These are phyloP conservation scores for Hydroisotoma schaefferi DNA, from an alignment of 2,888 invertebrate genomes.

Conservation along the genomic window DNA sequence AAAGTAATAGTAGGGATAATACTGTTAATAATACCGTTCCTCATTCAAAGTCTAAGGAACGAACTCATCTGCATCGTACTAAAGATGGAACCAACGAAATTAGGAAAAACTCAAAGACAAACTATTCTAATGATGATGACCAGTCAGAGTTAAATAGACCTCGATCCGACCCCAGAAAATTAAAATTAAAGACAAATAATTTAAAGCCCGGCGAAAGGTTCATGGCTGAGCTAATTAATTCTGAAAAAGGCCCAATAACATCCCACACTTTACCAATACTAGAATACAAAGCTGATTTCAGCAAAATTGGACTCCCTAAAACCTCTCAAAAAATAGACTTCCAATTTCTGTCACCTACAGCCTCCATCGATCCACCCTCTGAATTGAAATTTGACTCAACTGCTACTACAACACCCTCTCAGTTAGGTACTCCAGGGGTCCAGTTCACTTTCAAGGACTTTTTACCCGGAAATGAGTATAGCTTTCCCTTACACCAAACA, in stretches of 20 bases:
- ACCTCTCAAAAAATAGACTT: neutral
- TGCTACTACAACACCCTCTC: constrained; percentile 8
- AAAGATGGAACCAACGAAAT: too few species aligned
- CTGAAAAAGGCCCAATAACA: neutral
- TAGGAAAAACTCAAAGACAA: neutral
- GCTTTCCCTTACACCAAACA: neutral
- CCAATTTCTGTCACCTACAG: neutral
- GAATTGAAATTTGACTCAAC: constrained; percentile 20
- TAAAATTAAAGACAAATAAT: neutral
- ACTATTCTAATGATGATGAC: constrained; percentile 3
- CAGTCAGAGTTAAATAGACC: neutral
- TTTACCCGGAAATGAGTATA: neutral
- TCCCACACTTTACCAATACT: constrained; percentile 1
- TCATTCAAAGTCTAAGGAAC: neutral
- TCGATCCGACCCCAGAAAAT: neutral
- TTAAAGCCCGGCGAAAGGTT: neutral
- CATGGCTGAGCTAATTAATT: neutral
- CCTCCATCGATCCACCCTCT: neutral
- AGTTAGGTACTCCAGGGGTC: neutral
- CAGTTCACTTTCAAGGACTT: neutral
- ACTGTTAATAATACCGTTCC: neutral
- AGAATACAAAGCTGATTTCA: constrained; percentile 13
- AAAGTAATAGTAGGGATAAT: neutral
- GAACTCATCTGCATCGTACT: neutral
- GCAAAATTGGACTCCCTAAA: too few species aligned